Evolutionary conservation across 2,888 invertebrate species (phyloP).

Genomic region (Spialia ferax): DNA sequence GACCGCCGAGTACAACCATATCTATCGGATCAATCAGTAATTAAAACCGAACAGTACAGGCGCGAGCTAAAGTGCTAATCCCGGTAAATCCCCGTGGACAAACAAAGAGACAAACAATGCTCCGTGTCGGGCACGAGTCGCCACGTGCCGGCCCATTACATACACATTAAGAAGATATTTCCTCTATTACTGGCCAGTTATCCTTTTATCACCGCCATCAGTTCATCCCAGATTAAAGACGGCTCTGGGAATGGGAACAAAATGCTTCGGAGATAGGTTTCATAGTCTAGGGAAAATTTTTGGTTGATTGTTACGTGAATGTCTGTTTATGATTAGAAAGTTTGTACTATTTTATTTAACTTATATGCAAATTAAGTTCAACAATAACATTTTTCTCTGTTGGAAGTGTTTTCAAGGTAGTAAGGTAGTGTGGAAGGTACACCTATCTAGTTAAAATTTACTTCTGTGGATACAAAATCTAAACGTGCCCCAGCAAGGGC

Average conservation of each 20-base stretch:
- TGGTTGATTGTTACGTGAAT: neutral
- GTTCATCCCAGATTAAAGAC: slow-evolving; percentile 68
- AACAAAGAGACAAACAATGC: slow-evolving; percentile 60
- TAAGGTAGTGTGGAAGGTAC: too few relatives aligned
- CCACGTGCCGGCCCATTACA: slow-evolving; percentile 73
- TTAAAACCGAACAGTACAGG: slow-evolving; percentile 70
- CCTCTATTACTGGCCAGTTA: slow-evolving; percentile 76
- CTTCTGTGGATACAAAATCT: neutral
- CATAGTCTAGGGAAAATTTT: slow-evolving; percentile 4
- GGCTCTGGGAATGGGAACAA: slow-evolving; percentile 75
- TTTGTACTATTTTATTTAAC: too few relatives aligned
- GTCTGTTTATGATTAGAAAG: too few relatives aligned
- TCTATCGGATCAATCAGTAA: slow-evolving; percentile 77
- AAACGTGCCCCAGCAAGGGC: neutral
- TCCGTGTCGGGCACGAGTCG: slow-evolving; percentile 65
- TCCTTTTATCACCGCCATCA: slow-evolving; percentile 74
- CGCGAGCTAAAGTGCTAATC: slow-evolving; percentile 78
- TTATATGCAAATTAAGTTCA: too few relatives aligned
- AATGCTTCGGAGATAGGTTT: slow-evolving; percentile 40
- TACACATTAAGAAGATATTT: slow-evolving; percentile 78
- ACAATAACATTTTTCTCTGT: too few relatives aligned
- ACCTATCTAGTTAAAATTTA: too few relatives aligned
- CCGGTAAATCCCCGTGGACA: slow-evolving; percentile 68
- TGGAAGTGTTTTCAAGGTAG: too few relatives aligned
- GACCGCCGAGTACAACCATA: slow-evolving; percentile 61